Conservation (phyloP, 2,888 invertebrate species). For the Epinotia brunnichana region DNA sequence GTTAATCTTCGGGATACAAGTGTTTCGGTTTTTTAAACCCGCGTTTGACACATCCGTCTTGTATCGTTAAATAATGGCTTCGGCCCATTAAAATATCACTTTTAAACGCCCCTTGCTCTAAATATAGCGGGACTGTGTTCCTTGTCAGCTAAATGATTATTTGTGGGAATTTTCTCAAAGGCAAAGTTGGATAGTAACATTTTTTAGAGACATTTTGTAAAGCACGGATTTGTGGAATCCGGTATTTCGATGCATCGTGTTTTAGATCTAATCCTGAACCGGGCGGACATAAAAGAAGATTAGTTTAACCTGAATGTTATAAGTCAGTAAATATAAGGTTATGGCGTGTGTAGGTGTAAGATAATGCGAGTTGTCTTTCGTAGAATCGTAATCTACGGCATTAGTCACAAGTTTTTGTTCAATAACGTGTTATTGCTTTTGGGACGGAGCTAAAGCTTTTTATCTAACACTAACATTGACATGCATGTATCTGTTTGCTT, state of each 20-base stretch:
- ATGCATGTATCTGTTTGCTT: slow-evolving; percentile 42
- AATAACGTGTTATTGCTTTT: slow-evolving; percentile 42
- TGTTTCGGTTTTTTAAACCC: slow-evolving; percentile 52
- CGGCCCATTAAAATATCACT: slow-evolving; percentile 71
- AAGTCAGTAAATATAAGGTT: slow-evolving; percentile 40
- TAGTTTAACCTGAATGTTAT: slow-evolving; percentile 37
- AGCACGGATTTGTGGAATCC: slow-evolving; percentile 38
- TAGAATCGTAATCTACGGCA: slow-evolving; percentile 41
- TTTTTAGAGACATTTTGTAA: slow-evolving; percentile 52
- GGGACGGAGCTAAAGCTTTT: slow-evolving; percentile 15
- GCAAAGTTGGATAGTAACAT: slow-evolving; percentile 53
- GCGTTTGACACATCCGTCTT: slow-evolving; percentile 71
- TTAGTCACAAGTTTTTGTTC: slow-evolving; percentile 42
- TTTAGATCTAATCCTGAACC: slow-evolving; percentile 39
- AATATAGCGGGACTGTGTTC: slow-evolving; percentile 64
- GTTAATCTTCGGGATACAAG: slow-evolving; percentile 56
- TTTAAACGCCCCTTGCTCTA: slow-evolving; percentile 68
- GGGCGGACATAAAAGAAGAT: slow-evolving; percentile 38
- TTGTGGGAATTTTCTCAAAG: slow-evolving; percentile 66
- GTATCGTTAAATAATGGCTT: slow-evolving; percentile 72
- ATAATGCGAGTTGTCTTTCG: slow-evolving; percentile 41
- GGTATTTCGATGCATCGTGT: slow-evolving; percentile 30
- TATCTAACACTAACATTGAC: slow-evolving; percentile 43
- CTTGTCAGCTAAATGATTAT: slow-evolving; percentile 72
- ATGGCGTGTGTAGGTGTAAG: slow-evolving; percentile 40